phyloP scores from a whole-genome alignment of 2,888 invertebrate species.

The Pasiphila rectangulata region DNA sequence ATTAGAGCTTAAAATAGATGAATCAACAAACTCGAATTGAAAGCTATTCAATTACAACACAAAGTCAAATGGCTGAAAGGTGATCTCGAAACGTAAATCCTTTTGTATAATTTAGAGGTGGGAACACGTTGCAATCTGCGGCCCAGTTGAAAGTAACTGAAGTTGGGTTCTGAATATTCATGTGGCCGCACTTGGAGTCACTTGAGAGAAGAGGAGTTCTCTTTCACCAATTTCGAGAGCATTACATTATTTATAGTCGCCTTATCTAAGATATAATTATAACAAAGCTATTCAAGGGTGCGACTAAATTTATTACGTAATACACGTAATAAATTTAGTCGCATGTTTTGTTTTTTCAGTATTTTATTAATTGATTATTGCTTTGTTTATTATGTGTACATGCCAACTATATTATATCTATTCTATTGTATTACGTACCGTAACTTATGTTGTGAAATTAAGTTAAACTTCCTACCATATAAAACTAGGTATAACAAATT shows the following conservation, averaged over 20 bases:
- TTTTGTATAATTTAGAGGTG: conserved; percentile 32
- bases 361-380: too few relatives aligned
- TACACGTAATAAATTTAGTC: too few relatives aligned
- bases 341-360: too few relatives aligned
- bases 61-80: not conserved
- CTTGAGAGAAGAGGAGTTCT: conserved; percentile 43
- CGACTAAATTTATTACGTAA: too few relatives aligned
- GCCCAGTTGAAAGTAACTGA: conserved; percentile 42
- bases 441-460: too few relatives aligned
- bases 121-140: conserved; percentile 45
- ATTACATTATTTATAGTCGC: conserved; percentile 48
- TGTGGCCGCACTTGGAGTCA: conserved; percentile 47
- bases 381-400: too few relatives aligned
- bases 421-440: too few relatives aligned
- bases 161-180: conserved; percentile 58
- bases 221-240: conserved; percentile 44
- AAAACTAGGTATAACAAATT: too few relatives aligned
- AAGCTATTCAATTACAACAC: conserved; percentile 2
- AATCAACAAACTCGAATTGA: not conserved
- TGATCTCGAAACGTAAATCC: conserved; percentile 7
- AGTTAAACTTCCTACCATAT: too few relatives aligned
- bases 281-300: too few relatives aligned
- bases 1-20: too few relatives aligned
- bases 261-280: conserved; percentile 14
- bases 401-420: too few relatives aligned